Base-by-base conservation (phyloP, 2,888 invertebrate genomes). In the Sturmia bella region DNA sequence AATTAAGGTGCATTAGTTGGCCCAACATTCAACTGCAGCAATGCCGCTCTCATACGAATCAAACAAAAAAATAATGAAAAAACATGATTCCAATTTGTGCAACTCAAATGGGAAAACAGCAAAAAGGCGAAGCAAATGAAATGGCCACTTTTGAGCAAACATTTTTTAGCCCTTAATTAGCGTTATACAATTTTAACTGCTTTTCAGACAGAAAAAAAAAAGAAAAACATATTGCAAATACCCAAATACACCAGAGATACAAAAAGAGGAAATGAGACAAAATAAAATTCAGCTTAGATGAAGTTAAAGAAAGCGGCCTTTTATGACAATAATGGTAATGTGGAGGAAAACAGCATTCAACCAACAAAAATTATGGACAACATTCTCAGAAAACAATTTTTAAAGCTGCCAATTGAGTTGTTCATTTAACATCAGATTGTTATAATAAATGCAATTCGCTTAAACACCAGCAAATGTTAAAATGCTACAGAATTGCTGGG, bases 151-250 rank as follows among this genome's bases (percentile, higher is more conserved):
- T 72, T 61, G 21, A 68, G 52, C 48, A 63, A 79, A 73, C 70
- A 85, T 83, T 69, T 76, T 83, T 73, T 56, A 66, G 84, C 87
- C 88, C 87, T 87, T 88, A 88, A 88, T 88, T 88, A 88, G 85
- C 87, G 84, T 86, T 75, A 76, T 70, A 59, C 72, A 56, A 80
- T 76, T 75, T 73, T 73, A 74, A 57, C 48, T 56, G 37, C 56
- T 27, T n/a, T 17, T 45, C 61, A 54, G 41, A 63, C 21, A 27
- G 17, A 41, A 21, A 41, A 43, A 68, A 27, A 75, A 27, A 15
- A 17, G 6, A 37, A 6, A 56, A 17, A 72, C 27, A 57, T 48
- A 57, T 75, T 75, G 32, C 48, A 66, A 66, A 66, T 56, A 13
- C 54, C 48, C 37, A 37, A 54, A 57, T 27, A 37, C 57, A 57